These are phyloP conservation scores for Adrianichthys oophorus DNA, from an alignment of 2,797 vertebrate species.

Conservation along the genomic window DNA sequence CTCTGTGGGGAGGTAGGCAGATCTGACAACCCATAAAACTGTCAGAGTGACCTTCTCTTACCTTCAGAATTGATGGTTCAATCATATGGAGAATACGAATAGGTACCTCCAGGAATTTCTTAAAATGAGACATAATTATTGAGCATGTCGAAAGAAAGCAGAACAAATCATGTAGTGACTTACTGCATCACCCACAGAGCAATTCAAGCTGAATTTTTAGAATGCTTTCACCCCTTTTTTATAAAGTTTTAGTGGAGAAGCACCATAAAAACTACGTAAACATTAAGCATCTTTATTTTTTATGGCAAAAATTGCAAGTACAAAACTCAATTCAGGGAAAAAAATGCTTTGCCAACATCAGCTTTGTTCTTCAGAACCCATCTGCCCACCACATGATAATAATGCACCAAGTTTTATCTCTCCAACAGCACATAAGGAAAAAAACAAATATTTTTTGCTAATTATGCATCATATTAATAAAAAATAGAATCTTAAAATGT, in stretches of 20 bases:
- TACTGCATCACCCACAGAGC: constrained; percentile 47
- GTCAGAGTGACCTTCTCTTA: constrained; percentile 74
- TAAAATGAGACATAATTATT: constrained; percentile 66
- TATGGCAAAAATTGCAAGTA: no score
- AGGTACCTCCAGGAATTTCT: constrained; percentile 67
- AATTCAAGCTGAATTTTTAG: constrained; percentile 58
- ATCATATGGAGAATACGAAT: constrained; percentile 76
- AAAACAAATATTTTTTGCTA: no score
- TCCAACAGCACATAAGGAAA: no score
- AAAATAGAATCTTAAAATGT: no score
- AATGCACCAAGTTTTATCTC: no score
- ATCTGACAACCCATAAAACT: constrained; percentile 60
- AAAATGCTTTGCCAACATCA: no score
- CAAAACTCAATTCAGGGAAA: no score
- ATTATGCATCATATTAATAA: no score
- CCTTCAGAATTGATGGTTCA: constrained; percentile 73
- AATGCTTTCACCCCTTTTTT: constrained; percentile 40
- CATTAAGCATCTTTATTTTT: no score
- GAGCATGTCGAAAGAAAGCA: constrained; percentile 61
- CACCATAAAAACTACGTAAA: neutral
- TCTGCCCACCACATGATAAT: no score
- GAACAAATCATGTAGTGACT: constrained; percentile 61
- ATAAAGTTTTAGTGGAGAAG: constrained; percentile 40
- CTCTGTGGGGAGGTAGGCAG: constrained; percentile 40
- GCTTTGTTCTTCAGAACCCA: no score